Conservation (phyloP, 1,140 invertebrate genomes). For the Monochamus saltuarius region DNA sequence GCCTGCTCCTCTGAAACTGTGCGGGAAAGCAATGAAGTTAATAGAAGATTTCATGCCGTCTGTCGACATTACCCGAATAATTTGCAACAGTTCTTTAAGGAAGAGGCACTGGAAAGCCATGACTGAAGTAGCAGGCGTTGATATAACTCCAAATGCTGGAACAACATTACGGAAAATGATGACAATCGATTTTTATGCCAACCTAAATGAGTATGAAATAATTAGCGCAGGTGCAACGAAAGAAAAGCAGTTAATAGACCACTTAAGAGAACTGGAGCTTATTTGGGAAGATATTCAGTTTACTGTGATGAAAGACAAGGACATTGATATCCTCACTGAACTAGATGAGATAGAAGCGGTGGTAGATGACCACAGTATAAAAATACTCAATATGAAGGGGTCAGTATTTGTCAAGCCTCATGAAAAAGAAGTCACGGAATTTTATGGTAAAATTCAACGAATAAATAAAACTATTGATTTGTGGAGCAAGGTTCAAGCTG, state of each 20-base stretch:
- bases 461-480: slow-evolving; percentile 58
- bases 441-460: slow-evolving; percentile 75
- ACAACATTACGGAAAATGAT: slow-evolving; percentile 80
- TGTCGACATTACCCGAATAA: slow-evolving; percentile 74
- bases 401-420: slow-evolving; percentile 90
- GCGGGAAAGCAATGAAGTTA: slow-evolving; percentile 56
- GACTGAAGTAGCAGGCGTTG: slow-evolving; percentile 75
- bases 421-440: slow-evolving; percentile 68
- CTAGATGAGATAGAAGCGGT: slow-evolving; percentile 81
- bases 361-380: slow-evolving; percentile 84
- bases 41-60: slow-evolving; percentile 80
- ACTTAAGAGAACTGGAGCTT: slow-evolving; percentile 75
- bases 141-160: slow-evolving; percentile 79
- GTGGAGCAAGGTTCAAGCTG: slow-evolving; percentile 81
- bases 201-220: slow-evolving; percentile 76
- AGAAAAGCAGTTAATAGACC: slow-evolving; percentile 76
- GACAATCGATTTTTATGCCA: slow-evolving; percentile 68
- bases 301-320: slow-evolving; percentile 67
- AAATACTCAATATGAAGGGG: slow-evolving; percentile 81
- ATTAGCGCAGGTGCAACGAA: slow-evolving; percentile 87
- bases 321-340: slow-evolving; percentile 73
- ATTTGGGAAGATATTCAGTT: slow-evolving; percentile 81
- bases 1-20: slow-evolving; percentile 74
- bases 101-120: slow-evolving; percentile 89
- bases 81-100: slow-evolving; percentile 82